Evolutionary conservation across 1,140 invertebrate genomes (phyloP).

Genomic region (Diplogasteroides magnus): DNA sequence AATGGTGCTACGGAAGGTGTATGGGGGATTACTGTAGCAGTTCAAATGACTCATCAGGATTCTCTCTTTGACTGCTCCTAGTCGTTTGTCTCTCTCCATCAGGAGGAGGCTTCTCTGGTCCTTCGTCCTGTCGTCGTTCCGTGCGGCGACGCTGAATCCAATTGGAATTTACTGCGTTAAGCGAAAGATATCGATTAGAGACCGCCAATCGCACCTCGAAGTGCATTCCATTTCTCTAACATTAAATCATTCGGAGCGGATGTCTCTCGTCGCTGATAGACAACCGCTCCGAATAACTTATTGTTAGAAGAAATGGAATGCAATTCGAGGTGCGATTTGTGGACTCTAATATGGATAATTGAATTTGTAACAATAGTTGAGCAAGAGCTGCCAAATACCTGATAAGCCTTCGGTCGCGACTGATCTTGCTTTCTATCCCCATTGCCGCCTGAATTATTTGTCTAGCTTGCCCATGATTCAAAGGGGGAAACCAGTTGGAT

Average conservation of each 20-base stretch:
- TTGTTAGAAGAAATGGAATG: too few relatives aligned
- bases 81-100: background rate
- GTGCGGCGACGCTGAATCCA: background rate
- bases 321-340: too few relatives aligned
- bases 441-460: background rate
- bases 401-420: too few relatives aligned
- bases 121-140: background rate
- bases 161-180: background rate
- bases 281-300: too few relatives aligned
- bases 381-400: too few relatives aligned
- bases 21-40: slow-evolving; percentile 5
- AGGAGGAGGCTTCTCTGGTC: slow-evolving; percentile 1
- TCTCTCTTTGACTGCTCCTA: background rate
- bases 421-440: background rate
- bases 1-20: too few relatives aligned
- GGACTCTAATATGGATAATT: too few relatives aligned
- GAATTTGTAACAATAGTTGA: background rate
- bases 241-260: too few relatives aligned
- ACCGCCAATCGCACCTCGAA: too few relatives aligned
- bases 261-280: too few relatives aligned
- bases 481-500: too few relatives aligned
- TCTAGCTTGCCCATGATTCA: background rate
- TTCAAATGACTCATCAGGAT: slow-evolving; percentile 7
- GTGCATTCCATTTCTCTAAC: too few relatives aligned
- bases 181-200: background rate